These are phyloP conservation scores for Eurystomus glaucurus DNA, from an alignment of 2,797 vertebrate genomes.

Conservation along the genomic window DNA sequence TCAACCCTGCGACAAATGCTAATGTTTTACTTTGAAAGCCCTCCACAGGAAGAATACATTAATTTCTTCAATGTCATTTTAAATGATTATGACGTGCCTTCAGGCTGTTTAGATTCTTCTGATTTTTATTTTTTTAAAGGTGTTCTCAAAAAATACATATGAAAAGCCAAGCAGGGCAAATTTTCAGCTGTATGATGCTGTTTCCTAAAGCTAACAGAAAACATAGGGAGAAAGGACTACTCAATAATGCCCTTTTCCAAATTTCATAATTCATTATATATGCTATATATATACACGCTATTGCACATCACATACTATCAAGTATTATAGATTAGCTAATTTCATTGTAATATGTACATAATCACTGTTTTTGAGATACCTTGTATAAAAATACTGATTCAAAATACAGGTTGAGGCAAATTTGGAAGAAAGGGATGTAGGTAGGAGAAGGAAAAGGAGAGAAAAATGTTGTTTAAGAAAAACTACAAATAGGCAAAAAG, in stretches of 20 bases:
- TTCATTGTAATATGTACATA: background rate
- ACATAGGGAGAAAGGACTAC: background rate
- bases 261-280: background rate
- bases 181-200: background rate
- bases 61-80: background rate
- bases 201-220: background rate
- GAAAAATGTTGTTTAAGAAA: background rate
- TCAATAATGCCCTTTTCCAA: background rate
- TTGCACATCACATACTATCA: background rate
- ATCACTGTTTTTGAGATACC: background rate
- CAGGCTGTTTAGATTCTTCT: background rate
- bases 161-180: background rate
- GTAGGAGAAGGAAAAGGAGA: background rate
- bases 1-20: background rate
- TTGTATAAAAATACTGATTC: background rate
- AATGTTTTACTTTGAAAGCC: background rate
- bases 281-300: no score
- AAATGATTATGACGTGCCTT: background rate
- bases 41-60: background rate
- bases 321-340: fast-evolving
- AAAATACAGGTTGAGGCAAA: background rate
- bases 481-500: background rate
- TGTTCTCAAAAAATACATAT: background rate
- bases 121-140: background rate
- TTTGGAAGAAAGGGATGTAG: background rate